Evolutionary conservation across 1,140 invertebrate genomes (phyloP).

Genomic region (Solenopsis fugax): DNA sequence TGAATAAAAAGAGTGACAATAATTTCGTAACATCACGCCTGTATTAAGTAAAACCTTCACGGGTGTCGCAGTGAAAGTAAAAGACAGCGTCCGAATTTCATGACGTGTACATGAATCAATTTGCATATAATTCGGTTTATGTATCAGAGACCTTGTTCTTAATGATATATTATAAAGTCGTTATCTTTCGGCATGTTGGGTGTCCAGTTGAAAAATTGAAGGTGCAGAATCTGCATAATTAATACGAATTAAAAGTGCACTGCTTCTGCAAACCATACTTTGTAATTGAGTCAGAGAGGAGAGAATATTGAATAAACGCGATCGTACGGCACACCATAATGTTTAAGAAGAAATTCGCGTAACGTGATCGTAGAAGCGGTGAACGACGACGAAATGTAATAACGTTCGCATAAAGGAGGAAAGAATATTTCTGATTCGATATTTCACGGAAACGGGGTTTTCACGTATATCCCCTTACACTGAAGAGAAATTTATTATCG

Average conservation of each 20-base stretch:
- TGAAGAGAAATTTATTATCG: background rate
- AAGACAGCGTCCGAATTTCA: slow-evolving; percentile 33
- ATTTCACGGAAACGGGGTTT: slow-evolving; percentile 51
- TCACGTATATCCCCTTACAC: slow-evolving; percentile 56
- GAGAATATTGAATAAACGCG: background rate
- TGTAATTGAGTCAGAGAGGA: slow-evolving; percentile 19
- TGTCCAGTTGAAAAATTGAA: slow-evolving; percentile 2
- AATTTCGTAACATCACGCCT: background rate
- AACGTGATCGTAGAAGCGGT: background rate
- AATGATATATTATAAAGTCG: slow-evolving; percentile 13
- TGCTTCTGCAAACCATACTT: background rate
- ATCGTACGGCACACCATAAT: background rate
- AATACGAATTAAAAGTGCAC: slow-evolving; percentile 14
- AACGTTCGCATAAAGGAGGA: slow-evolving; percentile 18
- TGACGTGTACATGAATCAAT: background rate
- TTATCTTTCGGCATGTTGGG: background rate
- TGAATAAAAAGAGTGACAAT: background rate
- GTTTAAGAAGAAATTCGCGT: slow-evolving; percentile 12
- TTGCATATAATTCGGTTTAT: slow-evolving; percentile 37
- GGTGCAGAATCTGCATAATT: slow-evolving; percentile 6
- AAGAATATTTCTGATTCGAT: background rate
- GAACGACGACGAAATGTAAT: slow-evolving; percentile 32
- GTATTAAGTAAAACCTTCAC: background rate
- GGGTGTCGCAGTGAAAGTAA: slow-evolving; percentile 11
- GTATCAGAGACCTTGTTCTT: slow-evolving; percentile 6